These are phyloP conservation scores for Diorhabda carinulata DNA, from an alignment of 1,140 invertebrate genomes.

Conservation along the genomic window DNA sequence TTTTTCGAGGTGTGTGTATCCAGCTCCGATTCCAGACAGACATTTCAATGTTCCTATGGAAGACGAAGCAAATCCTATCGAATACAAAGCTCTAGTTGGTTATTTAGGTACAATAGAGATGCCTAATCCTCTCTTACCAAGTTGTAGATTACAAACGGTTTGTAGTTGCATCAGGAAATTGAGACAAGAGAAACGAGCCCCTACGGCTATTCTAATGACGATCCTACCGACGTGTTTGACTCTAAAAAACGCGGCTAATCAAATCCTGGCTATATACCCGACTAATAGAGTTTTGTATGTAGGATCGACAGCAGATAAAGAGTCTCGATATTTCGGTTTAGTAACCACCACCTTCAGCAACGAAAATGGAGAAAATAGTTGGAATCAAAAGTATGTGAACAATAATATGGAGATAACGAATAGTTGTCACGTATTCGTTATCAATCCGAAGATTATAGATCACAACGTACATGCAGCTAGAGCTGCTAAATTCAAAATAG, in stretches of 20 bases:
- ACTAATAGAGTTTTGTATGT: slow-evolving; percentile 83
- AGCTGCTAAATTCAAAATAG: slow-evolving; percentile 72
- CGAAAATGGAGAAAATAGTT: slow-evolving; percentile 26
- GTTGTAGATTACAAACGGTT: slow-evolving; percentile 67
- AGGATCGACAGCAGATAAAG: slow-evolving; percentile 83
- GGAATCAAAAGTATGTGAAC: slow-evolving; percentile 35
- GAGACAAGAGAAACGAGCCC: slow-evolving; percentile 82
- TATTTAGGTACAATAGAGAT: slow-evolving; percentile 95
- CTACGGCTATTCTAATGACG: slow-evolving; percentile 81
- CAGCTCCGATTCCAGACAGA: background rate
- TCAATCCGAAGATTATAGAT: slow-evolving; percentile 80
- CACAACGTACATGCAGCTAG: slow-evolving; percentile 72
- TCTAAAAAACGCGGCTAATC: slow-evolving; percentile 66
- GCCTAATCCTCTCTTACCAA: slow-evolving; percentile 77
- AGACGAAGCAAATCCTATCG: slow-evolving; percentile 57
- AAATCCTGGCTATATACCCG: slow-evolving; percentile 76
- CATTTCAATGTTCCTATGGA: slow-evolving; percentile 29
- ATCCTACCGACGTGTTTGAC: slow-evolving; percentile 75
- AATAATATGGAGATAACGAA: slow-evolving; percentile 64
- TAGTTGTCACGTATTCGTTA: slow-evolving; percentile 93
- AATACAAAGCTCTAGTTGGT: slow-evolving; percentile 83
- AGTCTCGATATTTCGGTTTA: slow-evolving; percentile 87
- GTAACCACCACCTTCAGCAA: slow-evolving; percentile 70
- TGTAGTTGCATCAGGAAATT: slow-evolving; percentile 82
- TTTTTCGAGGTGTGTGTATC: background rate